These are phyloP conservation scores for Agrilus biguttatus DNA, from an alignment of 2,888 invertebrate genomes.

Conservation along the genomic window DNA sequence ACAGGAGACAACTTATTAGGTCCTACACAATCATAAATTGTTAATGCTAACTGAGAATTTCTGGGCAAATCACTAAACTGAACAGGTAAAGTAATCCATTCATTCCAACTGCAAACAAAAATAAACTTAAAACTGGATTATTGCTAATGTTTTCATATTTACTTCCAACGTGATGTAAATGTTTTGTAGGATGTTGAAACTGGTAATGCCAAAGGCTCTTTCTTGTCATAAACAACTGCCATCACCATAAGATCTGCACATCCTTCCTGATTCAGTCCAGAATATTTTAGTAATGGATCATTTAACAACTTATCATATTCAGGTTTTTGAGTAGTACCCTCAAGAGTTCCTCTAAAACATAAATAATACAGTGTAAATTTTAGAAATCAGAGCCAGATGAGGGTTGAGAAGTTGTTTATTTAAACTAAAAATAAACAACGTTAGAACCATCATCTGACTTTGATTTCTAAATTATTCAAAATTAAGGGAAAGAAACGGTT, in stretches of 20 bases:
- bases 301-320: slow-evolving; percentile 76
- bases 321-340: slow-evolving; percentile 76
- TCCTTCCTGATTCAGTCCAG: slow-evolving; percentile 71
- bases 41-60: slow-evolving; percentile 72
- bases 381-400: no score
- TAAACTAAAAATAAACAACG: no score
- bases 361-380: slow-evolving; percentile 5
- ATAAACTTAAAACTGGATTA: slow-evolving; percentile 1
- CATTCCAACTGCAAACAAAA: slow-evolving; percentile 71
- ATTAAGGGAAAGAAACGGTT: no score
- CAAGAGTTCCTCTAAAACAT: slow-evolving; percentile 68
- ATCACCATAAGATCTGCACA: slow-evolving; percentile 82
- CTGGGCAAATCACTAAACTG: slow-evolving; percentile 84
- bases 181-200: slow-evolving; percentile 84
- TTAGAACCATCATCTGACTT: no score
- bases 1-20: slow-evolving; percentile 71
- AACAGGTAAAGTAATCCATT: slow-evolving; percentile 86
- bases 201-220: slow-evolving; percentile 68
- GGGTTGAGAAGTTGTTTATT: no score
- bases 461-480: no score
- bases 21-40: slow-evolving; percentile 83
- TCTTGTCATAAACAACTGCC: slow-evolving; percentile 71
- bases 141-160: slow-evolving; percentile 25
- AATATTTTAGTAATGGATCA: slow-evolving; percentile 82
- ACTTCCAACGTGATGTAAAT: slow-evolving; percentile 88